phyloP scores from a whole-genome alignment of 2,888 invertebrate genomes.

The Thyatira batis region DNA sequence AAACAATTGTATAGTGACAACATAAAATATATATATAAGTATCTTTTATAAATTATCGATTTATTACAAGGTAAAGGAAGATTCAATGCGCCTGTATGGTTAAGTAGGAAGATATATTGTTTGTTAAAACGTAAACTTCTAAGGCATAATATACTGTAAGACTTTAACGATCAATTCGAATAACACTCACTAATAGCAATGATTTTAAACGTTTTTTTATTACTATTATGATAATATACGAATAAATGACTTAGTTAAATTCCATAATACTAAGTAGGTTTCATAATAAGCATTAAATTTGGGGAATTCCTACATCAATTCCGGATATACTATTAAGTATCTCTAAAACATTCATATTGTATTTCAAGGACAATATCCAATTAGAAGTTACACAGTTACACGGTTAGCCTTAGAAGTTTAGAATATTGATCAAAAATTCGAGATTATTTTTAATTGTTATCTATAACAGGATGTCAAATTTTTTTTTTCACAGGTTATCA shows the following conservation, averaged over 20 bases:
- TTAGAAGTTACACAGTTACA: neutral
- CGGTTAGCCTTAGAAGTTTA: neutral
- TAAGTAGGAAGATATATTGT: no score
- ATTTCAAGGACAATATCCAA: neutral
- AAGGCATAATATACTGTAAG: neutral
- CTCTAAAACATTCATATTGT: neutral
- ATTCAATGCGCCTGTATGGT: no score
- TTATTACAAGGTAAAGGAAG: no score
- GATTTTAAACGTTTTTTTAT: neutral
- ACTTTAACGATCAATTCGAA: neutral
- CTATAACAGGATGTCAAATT: neutral
- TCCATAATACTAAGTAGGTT: neutral
- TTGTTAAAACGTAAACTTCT: neutral
- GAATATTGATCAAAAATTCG: neutral
- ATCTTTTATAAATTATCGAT: neutral
- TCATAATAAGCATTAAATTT: neutral
- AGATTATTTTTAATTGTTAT: neutral
- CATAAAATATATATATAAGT: constrained; percentile 17
- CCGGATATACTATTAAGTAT: neutral
- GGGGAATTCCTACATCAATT: neutral
- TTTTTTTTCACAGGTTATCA: neutral
- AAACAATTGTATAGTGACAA: constrained; percentile 32
- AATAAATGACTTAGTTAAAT: neutral
- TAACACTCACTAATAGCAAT: neutral
- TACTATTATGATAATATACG: neutral